Evolutionary conservation across 2,113 vertebrate genomes (phyloP).

Genomic region (Pholis gunnellus): DNA sequence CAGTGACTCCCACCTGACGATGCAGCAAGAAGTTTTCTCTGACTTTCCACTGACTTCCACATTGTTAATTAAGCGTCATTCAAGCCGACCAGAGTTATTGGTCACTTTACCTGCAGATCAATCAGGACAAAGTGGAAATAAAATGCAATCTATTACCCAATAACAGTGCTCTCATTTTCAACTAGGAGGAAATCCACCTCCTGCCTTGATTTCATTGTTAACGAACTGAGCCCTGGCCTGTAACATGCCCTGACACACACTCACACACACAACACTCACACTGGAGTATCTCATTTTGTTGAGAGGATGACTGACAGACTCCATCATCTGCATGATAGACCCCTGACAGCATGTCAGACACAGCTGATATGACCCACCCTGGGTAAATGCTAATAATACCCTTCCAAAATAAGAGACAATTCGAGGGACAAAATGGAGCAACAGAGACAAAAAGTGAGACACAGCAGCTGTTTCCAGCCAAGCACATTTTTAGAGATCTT

Average conservation of each 20-base stretch:
- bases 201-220: slow-evolving; percentile 31
- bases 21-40: background rate
- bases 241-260: background rate
- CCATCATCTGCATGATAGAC: slow-evolving; percentile 50
- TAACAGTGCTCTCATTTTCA: slow-evolving; percentile 28
- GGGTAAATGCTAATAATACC: slow-evolving; percentile 54
- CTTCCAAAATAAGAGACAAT: slow-evolving; percentile 43
- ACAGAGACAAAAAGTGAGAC: background rate
- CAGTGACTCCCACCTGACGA: background rate
- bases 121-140: slow-evolving; percentile 24
- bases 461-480: background rate
- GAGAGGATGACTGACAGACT: slow-evolving; percentile 57
- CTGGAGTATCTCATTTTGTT: slow-evolving; percentile 43
- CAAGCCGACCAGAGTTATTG: background rate
- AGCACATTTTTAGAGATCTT: background rate
- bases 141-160: slow-evolving; percentile 34
- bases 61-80: slow-evolving; percentile 1
- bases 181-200: slow-evolving; percentile 14
- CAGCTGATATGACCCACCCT: slow-evolving; percentile 43
- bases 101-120: slow-evolving; percentile 35
- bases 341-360: slow-evolving; percentile 54
- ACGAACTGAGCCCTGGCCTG: background rate
- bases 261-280: slow-evolving; percentile 16
- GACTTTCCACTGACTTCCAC: slow-evolving; percentile 44
- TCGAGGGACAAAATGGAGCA: slow-evolving; percentile 34